Evolutionary conservation across 2,797 vertebrate species (phyloP).

Genomic region (Anguilla anguilla): DNA sequence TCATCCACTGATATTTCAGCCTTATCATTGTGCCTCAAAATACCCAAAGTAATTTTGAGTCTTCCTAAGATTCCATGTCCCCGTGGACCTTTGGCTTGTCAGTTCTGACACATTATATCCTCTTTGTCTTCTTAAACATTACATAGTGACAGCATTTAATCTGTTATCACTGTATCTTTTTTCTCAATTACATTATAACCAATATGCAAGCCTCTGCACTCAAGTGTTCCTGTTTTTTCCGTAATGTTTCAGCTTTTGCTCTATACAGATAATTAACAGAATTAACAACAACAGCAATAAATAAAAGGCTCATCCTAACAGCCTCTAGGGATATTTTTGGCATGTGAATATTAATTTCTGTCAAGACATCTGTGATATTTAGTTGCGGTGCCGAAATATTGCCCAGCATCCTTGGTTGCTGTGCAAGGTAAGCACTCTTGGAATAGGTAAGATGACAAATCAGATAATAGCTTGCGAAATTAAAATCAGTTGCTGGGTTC

Average conservation of each 20-base stretch:
- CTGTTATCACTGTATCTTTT: background rate
- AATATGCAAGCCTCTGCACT: background rate
- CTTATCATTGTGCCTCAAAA: background rate
- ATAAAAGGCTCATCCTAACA: background rate
- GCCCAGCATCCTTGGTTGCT: background rate
- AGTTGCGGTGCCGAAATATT: background rate
- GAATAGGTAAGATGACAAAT: background rate
- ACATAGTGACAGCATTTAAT: background rate
- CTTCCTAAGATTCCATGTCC: background rate
- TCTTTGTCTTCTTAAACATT: background rate
- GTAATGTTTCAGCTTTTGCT: background rate
- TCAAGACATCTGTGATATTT: background rate
- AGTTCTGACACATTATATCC: background rate
- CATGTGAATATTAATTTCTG: background rate
- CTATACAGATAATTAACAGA: background rate
- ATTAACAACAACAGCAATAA: background rate
- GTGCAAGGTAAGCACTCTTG: background rate
- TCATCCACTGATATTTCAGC: background rate
- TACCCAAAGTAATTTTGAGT: background rate
- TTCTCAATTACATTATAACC: background rate
- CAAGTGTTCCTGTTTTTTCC: background rate
- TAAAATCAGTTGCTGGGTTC: slow-evolving; percentile 17
- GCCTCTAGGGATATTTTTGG: background rate
- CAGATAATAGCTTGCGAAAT: background rate
- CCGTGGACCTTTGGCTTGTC: background rate